A percentile compares a stretch with the other conserved stretches of the same genome.
Evolutionary conservation across 2,113 vertebrate species (phyloP).

Genomic region (Pseudorhombus dupliciocellatus): DNA sequence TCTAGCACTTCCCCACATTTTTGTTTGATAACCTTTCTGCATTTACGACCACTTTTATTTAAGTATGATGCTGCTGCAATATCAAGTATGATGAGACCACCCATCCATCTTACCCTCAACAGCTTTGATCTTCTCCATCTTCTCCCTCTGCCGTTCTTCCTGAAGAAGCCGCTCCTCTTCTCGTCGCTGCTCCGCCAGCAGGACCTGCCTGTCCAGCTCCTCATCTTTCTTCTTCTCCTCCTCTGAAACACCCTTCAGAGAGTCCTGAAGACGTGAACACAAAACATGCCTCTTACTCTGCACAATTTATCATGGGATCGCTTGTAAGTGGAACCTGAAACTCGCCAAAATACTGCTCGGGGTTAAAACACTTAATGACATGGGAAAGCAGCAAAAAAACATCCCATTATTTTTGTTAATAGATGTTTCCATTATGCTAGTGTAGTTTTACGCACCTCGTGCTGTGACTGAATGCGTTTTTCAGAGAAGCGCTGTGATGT

Average conservation of each 20-base stretch:
- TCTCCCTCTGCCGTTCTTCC: conserved; percentile 90
- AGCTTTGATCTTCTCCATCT: conserved; percentile 92
- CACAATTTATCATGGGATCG: not conserved
- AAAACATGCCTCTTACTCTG: not conserved
- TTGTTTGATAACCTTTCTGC: conserved; percentile 1
- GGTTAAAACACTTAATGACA: not conserved
- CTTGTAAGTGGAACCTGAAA: not conserved
- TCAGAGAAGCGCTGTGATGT: conserved; percentile 82
- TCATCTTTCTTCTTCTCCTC: conserved; percentile 89
- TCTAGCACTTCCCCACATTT: conserved; percentile 1
- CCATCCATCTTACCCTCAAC: conserved; percentile 89
- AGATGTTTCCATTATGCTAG: not conserved
- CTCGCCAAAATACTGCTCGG: not conserved
- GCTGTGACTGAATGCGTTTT: conserved; percentile 76
- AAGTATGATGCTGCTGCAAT: not conserved
- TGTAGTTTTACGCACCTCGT: conserved; percentile 78
- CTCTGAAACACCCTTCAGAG: conserved; percentile 71
- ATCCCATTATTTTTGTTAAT: too few species aligned
- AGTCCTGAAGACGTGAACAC: conserved; percentile 76
- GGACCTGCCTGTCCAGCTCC: conserved; percentile 89
- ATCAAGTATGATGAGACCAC: not conserved
- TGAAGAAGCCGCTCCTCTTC: conserved; percentile 92
- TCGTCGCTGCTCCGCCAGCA: conserved; percentile 90
- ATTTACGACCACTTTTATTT: fast-evolving
- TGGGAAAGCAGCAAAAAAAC: not conserved